Base-by-base conservation (phyloP, 2,888 invertebrate species). In the Ligdia adustata region DNA sequence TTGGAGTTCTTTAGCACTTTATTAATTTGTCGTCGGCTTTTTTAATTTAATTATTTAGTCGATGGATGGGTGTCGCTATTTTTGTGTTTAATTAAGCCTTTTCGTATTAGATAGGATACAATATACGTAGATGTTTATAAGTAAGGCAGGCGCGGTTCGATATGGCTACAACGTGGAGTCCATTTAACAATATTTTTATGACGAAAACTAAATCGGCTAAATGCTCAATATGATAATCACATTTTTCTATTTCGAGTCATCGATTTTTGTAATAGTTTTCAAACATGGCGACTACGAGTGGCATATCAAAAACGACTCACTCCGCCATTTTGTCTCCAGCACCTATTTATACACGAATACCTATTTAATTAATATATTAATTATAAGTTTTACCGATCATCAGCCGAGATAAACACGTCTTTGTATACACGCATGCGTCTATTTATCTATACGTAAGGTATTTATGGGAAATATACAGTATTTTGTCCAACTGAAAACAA, bases 61-160 rank as follows among this genome's bases (percentile, higher is more conserved):
- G 67, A 75, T 77, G 76, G 66, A 77, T 73, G 79, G 72, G 75
- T 80, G 80, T 81, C 72, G 71, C 73, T 77, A 65, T 74, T 75
- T 62, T 66, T 69, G 72, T 73, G 37, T 49, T 42, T 22, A 39
- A 31, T 69, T 81, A 82, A 82, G 82, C 84, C 77, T 80, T 75
- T 74, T 74, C 68, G 72, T 84, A 78, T 75, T 88, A 88, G 88
- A 82, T 87, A 88, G 86, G 83, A 75, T 81, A 82, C 72, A 73
- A 74, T 81, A 73, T 77, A 78, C 66, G 72, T 82, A 88, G 87
- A 74, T 82, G 84, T 85, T 82, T 76, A 72, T 73, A 49, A 22
- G 63, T 81, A 74, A 81, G 77, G 74, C 76, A 72, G 75, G 69
- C 70, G 67, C 68, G 65, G 38, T 43, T 43, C 24, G 27, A 63